Conservation (phyloP, 2,888 invertebrate species). For the Orgyia antiqua region DNA sequence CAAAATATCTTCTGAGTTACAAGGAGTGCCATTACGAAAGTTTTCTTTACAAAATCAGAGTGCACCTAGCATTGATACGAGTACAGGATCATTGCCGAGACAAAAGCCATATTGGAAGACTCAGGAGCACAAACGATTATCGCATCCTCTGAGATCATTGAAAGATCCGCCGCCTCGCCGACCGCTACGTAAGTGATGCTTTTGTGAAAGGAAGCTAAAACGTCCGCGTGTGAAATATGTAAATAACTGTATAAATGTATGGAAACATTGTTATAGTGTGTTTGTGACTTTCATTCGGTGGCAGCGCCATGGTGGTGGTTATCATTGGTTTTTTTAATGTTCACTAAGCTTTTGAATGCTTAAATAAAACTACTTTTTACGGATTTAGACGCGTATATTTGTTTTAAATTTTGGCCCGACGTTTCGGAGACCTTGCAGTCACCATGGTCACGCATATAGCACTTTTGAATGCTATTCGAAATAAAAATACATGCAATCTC, state of each 20-base stretch:
- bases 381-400: too few species aligned
- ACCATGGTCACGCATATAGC: too few species aligned
- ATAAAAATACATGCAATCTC: too few species aligned
- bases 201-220: constrained; percentile 41
- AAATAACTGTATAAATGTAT: constrained; percentile 55
- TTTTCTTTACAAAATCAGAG: constrained; percentile 53
- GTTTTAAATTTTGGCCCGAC: too few species aligned
- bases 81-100: constrained; percentile 55
- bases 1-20: constrained; percentile 31
- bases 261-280: constrained; percentile 37
- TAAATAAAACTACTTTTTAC: too few species aligned
- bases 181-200: constrained; percentile 67
- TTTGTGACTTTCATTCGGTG: constrained; percentile 28
- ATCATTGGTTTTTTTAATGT: constrained; percentile 13
- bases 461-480: too few species aligned
- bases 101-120: constrained; percentile 67
- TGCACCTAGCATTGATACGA: constrained; percentile 32
- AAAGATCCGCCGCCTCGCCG: constrained; percentile 54
- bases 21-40: constrained; percentile 39
- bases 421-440: too few species aligned
- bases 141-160: constrained; percentile 62
- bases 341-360: constrained; percentile 15
- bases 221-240: constrained; percentile 50
- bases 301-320: constrained; percentile 25
- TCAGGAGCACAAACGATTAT: constrained; percentile 65